phyloP scores from a whole-genome alignment of 1,140 invertebrate species.

The Euura lappo region DNA sequence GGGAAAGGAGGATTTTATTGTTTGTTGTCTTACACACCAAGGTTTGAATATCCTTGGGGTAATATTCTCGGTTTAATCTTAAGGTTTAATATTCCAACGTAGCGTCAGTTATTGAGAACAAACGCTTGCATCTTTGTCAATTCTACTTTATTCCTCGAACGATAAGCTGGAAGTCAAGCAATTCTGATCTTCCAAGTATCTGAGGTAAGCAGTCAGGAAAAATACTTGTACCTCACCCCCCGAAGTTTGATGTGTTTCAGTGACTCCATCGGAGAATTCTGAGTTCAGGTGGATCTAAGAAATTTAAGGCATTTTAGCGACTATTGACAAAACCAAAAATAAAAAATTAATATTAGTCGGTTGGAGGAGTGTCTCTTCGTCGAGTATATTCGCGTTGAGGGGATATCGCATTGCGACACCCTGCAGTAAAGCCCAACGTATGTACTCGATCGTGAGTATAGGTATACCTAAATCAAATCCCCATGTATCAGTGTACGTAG shows the following conservation, averaged over 20 bases:
- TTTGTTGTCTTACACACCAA: too few relatives aligned
- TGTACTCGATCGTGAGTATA: not conserved
- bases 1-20: too few relatives aligned
- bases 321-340: too few relatives aligned
- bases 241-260: too few relatives aligned
- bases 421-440: not conserved
- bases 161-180: not conserved
- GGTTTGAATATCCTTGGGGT: not conserved
- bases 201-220: too few relatives aligned
- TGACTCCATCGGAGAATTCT: too few relatives aligned
- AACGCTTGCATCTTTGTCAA: not conserved
- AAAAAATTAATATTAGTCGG: too few relatives aligned
- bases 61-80: not conserved
- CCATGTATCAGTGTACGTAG: not conserved
- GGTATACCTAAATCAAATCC: constrained; percentile 1
- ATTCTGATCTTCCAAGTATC: too few relatives aligned
- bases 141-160: not conserved
- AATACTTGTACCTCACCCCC: too few relatives aligned
- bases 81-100: not conserved
- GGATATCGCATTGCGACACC: not conserved
- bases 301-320: not conserved
- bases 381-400: not conserved
- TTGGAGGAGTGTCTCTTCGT: too few relatives aligned
- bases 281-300: too few relatives aligned
- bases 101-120: not conserved